A percentile compares a stretch with the other conserved stretches of the same genome.
Evolutionary conservation across 2,797 vertebrate genomes (phyloP).

Genomic region (Clarias laeviceps): DNA sequence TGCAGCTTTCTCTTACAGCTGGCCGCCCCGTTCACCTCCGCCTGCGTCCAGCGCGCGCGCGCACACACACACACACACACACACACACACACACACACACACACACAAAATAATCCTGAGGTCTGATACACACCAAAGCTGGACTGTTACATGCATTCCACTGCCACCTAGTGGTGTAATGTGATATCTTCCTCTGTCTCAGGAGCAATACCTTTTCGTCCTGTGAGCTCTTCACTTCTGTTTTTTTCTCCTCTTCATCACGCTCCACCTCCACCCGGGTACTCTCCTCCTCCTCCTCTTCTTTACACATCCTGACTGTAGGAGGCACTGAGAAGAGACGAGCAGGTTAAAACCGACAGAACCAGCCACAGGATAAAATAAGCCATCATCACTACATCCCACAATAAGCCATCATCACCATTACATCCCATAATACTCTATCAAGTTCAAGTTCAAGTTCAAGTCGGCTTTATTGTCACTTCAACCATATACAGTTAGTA

Average conservation of each 20-base stretch:
- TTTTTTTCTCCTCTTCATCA: conserved; percentile 53
- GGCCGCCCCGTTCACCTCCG: conserved; percentile 56
- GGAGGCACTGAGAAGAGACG: conserved; percentile 55
- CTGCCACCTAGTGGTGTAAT: neutral
- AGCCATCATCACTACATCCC: too few species aligned
- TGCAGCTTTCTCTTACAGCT: conserved; percentile 65
- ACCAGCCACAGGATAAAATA: neutral
- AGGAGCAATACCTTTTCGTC: conserved; percentile 51
- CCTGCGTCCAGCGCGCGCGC: conserved; percentile 49
- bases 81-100: neutral
- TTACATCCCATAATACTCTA: too few species aligned
- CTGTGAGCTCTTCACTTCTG: conserved; percentile 47
- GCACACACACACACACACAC: neutral
- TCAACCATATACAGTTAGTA: too few species aligned
- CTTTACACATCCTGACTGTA: conserved; percentile 56
- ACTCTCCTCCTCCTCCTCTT: conserved; percentile 39
- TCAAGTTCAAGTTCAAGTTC: too few species aligned
- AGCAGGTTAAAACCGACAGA: neutral
- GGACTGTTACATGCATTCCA: neutral
- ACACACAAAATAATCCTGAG: neutral
- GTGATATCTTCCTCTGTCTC: neutral
- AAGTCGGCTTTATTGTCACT: too few species aligned
- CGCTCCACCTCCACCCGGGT: conserved; percentile 49
- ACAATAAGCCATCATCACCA: too few species aligned
- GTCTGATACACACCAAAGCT: neutral